phyloP scores from a whole-genome alignment of 2,113 vertebrate genomes.

The Tinamus guttatus region DNA sequence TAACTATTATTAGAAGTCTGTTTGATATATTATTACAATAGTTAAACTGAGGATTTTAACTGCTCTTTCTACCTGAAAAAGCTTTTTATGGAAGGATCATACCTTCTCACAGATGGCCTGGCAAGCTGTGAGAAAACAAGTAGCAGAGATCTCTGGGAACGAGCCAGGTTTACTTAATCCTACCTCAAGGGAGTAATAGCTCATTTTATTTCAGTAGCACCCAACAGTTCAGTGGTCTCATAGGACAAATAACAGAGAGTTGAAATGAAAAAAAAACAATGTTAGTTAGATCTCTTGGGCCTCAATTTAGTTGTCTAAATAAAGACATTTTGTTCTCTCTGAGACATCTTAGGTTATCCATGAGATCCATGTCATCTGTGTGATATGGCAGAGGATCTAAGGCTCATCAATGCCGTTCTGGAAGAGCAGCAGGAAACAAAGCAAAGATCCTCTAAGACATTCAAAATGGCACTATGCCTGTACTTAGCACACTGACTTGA shows the following conservation, averaged over 20 bases:
- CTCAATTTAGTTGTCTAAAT: background rate
- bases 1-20: background rate
- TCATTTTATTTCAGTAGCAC: background rate
- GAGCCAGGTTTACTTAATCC: conserved; percentile 1
- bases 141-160: background rate
- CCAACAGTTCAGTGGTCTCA: background rate
- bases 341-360: background rate
- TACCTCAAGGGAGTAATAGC: background rate
- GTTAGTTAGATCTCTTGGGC: background rate
- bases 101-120: background rate
- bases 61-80: background rate
- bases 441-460: background rate
- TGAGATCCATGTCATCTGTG: background rate
- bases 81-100: background rate
- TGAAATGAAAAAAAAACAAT: background rate
- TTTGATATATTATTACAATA: background rate
- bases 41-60: background rate
- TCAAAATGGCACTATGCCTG: background rate
- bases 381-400: background rate
- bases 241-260: background rate
- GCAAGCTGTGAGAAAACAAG: background rate
- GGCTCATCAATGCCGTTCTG: background rate
- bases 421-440: background rate
- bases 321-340: background rate
- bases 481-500: background rate